These are phyloP conservation scores for Oostethus manadensis DNA, from an alignment of 2,113 vertebrate genomes.

Conservation along the genomic window DNA sequence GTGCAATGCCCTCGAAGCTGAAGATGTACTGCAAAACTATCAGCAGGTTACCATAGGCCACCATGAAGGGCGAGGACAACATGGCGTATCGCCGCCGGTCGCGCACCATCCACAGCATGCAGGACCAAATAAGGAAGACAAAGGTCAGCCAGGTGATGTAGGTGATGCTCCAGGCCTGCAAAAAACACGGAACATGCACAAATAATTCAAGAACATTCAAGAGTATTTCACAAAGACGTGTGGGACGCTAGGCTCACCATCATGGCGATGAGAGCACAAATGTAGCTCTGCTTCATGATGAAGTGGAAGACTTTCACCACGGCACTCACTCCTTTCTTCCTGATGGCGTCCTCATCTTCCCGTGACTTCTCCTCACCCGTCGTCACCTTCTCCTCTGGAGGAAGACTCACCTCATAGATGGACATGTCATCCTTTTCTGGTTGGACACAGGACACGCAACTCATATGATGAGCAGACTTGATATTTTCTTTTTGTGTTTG, in stretches of 20 bases:
- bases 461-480: neutral
- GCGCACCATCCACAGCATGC: constrained; percentile 93
- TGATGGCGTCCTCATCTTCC: constrained; percentile 68
- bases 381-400: constrained; percentile 68
- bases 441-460: constrained; percentile 18
- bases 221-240: neutral
- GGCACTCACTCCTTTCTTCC: constrained; percentile 73
- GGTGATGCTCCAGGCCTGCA: constrained; percentile 94
- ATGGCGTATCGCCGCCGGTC: constrained; percentile 92
- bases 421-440: constrained; percentile 64
- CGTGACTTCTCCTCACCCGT: constrained; percentile 69
- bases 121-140: constrained; percentile 94
- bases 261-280: constrained; percentile 97
- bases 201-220: neutral
- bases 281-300: constrained; percentile 98
- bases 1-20: constrained; percentile 77
- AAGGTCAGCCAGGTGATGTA: constrained; percentile 98
- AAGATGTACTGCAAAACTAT: constrained; percentile 92
- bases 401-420: constrained; percentile 68
- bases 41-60: constrained; percentile 88
- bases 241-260: constrained; percentile 91
- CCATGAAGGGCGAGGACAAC: constrained; percentile 96
- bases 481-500: too few species aligned
- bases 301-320: constrained; percentile 89
- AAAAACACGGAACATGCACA: neutral